Evolutionary conservation across 1,140 invertebrate genomes (phyloP).

Genomic region (Heterodera carotae): DNA sequence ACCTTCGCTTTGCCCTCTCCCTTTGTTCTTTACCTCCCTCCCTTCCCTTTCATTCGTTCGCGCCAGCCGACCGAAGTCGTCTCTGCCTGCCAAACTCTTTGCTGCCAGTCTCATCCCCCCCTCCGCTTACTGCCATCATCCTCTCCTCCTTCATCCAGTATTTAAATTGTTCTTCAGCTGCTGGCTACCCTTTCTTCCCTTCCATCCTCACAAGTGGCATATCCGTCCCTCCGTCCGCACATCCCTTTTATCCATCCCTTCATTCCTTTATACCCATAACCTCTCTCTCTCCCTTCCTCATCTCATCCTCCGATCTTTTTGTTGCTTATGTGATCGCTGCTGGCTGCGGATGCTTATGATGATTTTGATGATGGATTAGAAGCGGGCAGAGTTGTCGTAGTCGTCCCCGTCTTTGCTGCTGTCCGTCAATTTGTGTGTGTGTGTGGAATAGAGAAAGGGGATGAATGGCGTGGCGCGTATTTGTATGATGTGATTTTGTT

Average conservation of each 20-base stretch:
- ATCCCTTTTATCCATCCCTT: too few species aligned
- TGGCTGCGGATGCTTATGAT: too few species aligned
- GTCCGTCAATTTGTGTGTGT: neutral
- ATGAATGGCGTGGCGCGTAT: neutral
- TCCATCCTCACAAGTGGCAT: neutral
- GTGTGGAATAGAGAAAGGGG: neutral
- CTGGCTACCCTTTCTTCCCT: neutral
- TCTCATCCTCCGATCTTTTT: neutral
- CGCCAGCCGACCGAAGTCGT: neutral
- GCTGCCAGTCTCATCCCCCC: neutral
- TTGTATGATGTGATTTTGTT: neutral
- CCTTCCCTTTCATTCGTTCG: conserved; percentile 9
- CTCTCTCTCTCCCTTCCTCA: neutral
- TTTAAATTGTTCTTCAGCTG: conserved; percentile 12
- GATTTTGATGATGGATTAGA: neutral
- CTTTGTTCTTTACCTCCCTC: conserved; percentile 5
- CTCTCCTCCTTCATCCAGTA: neutral
- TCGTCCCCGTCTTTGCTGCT: too few species aligned
- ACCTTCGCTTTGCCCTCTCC: too few species aligned
- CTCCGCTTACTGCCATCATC: too few species aligned
- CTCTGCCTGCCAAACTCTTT: neutral
- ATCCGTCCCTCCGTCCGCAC: neutral
- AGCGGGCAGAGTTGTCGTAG: too few species aligned
- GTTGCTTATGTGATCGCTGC: too few species aligned
- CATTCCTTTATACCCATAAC: neutral